Percentiles rank a stretch among this genome's conserved stretches.
Conservation (phyloP, 2,113 vertebrate genomes). For the Calyptomena viridis region DNA sequence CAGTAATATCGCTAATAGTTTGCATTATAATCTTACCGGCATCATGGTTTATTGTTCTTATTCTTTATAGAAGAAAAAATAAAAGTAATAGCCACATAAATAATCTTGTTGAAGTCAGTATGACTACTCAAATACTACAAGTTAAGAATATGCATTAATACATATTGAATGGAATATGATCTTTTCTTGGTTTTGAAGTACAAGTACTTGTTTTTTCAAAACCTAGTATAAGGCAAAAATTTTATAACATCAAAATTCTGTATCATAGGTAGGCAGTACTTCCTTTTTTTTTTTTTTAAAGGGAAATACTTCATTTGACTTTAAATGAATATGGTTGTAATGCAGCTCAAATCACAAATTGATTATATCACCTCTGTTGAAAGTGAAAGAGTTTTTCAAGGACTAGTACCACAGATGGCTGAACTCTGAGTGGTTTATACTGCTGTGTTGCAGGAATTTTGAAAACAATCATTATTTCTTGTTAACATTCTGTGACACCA, state of each 20-base stretch:
- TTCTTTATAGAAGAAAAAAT: background rate
- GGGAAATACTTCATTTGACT: constrained; percentile 7
- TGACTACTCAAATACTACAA: background rate
- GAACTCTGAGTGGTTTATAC: constrained; percentile 6
- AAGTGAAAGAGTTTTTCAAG: constrained; percentile 32
- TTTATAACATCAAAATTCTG: background rate
- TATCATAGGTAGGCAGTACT: background rate
- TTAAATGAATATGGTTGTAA: constrained; percentile 23
- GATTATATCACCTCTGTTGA: background rate
- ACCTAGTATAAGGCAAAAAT: background rate
- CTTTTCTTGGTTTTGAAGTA: background rate
- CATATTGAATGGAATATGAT: background rate
- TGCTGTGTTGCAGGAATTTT: background rate
- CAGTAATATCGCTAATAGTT: background rate
- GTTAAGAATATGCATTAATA: background rate
- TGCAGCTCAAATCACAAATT: constrained; percentile 31
- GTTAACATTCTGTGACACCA: constrained; percentile 6
- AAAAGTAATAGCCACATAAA: background rate
- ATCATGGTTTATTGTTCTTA: background rate
- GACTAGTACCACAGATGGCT: background rate
- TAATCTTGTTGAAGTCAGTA: background rate
- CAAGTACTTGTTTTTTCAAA: background rate
- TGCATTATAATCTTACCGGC: background rate
- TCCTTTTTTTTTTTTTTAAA: background rate
- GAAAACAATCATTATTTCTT: constrained; percentile 27